These are phyloP conservation scores for Ia io DNA, from an alignment of 2,113 vertebrate genomes.

Conservation along the genomic window DNA sequence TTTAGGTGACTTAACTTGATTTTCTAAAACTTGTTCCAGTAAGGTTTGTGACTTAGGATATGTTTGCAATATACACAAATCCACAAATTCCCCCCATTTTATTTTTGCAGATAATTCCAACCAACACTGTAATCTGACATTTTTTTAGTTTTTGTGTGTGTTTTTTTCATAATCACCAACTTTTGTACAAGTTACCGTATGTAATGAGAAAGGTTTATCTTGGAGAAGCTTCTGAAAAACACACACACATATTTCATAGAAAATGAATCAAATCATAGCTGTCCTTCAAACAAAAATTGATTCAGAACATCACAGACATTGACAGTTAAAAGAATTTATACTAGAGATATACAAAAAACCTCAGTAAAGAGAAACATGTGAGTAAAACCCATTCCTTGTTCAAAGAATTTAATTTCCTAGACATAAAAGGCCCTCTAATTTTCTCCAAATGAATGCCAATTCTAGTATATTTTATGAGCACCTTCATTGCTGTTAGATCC, in stretches of 20 bases:
- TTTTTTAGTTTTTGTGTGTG: background rate
- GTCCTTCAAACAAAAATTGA: conserved; percentile 55
- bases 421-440: conserved; percentile 48
- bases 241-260: background rate
- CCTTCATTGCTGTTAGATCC: background rate
- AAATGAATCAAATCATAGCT: conserved; percentile 35
- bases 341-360: background rate
- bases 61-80: background rate
- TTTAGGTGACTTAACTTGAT: background rate
- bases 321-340: background rate
- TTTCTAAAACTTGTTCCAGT: background rate
- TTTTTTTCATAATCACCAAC: background rate
- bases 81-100: background rate
- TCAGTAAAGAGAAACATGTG: conserved; percentile 44
- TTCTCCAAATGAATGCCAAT: conserved; percentile 51
- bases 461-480: background rate
- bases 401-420: conserved; percentile 44
- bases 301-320: conserved; percentile 58
- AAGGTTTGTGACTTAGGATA: background rate
- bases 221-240: background rate
- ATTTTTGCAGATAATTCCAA: background rate
- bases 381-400: conserved; percentile 55
- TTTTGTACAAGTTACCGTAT: background rate
- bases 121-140: background rate
- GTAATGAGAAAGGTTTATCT: background rate